These are phyloP conservation scores for Mus spretus DNA, from an alignment of 2,797 vertebrate genomes.

Conservation along the genomic window DNA sequence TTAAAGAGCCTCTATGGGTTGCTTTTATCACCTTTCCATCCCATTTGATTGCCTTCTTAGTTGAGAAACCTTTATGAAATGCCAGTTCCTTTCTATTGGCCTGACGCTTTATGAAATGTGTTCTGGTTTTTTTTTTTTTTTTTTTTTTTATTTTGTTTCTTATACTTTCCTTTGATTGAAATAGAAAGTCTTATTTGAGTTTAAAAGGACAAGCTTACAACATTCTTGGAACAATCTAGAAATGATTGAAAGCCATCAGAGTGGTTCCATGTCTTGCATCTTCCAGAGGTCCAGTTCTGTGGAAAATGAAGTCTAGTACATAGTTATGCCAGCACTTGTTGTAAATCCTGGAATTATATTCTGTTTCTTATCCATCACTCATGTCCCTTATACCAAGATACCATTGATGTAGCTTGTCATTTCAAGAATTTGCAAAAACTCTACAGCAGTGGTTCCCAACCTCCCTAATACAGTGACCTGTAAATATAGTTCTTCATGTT, in stretches of 20 bases:
- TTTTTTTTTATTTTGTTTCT: neutral
- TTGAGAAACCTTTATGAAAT: neutral
- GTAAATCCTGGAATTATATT: neutral
- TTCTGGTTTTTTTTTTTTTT: no score
- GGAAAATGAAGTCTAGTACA: neutral
- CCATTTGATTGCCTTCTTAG: neutral
- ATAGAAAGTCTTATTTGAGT: constrained; percentile 27
- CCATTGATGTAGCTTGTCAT: neutral
- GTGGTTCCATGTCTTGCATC: neutral
- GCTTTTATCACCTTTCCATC: neutral
- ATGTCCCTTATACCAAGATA: neutral
- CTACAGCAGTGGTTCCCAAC: neutral
- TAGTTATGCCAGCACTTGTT: neutral
- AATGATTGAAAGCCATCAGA: neutral
- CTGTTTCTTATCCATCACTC: neutral
- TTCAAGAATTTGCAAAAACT: constrained; percentile 1
- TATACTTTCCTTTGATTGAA: neutral
- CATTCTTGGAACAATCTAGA: neutral
- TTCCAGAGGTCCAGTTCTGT: neutral
- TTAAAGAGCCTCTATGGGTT: neutral
- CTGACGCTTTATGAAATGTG: neutral
- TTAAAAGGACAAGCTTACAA: neutral
- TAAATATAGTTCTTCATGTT: neutral
- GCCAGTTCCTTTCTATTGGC: neutral
- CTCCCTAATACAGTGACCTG: neutral